A percentile compares a stretch with the other conserved stretches of the same genome.
Evolutionary conservation across 2,113 vertebrate species (phyloP).

Genomic region (Ageneiosus marmoratus): DNA sequence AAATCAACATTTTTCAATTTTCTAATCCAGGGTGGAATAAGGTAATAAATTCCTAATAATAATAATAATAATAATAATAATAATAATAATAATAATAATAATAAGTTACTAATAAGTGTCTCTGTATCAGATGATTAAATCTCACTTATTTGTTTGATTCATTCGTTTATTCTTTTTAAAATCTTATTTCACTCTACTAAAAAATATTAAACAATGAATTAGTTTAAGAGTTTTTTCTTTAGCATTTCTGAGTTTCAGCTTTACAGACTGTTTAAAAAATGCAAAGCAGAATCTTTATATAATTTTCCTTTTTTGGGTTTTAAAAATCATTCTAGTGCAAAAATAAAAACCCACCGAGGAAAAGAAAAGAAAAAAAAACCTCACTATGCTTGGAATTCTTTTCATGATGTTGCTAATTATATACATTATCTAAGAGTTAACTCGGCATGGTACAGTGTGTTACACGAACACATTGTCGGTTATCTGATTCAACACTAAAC

Average conservation of each 20-base stretch:
- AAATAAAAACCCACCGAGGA: background rate
- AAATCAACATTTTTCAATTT: too few relatives aligned
- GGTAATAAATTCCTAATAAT: background rate
- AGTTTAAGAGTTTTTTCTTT: background rate
- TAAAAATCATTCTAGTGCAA: background rate
- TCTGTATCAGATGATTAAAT: background rate
- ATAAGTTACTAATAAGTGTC: background rate
- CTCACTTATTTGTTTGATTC: background rate
- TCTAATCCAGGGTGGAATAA: background rate
- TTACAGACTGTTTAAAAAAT: background rate
- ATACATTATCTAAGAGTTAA: background rate
- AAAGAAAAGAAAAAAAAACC: background rate
- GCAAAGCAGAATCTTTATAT: background rate
- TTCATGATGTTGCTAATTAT: background rate
- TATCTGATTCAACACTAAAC: background rate
- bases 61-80: too few relatives aligned
- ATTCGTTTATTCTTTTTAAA: background rate
- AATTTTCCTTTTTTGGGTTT: background rate
- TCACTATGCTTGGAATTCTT: background rate
- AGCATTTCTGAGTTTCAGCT: background rate
- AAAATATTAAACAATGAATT: background rate
- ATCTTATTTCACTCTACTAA: background rate
- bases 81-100: too few relatives aligned
- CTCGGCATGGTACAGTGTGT: background rate
- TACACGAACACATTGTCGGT: background rate